phyloP scores from a whole-genome alignment of 2,888 invertebrate genomes.

The Leptarthrus brevirostris region DNA sequence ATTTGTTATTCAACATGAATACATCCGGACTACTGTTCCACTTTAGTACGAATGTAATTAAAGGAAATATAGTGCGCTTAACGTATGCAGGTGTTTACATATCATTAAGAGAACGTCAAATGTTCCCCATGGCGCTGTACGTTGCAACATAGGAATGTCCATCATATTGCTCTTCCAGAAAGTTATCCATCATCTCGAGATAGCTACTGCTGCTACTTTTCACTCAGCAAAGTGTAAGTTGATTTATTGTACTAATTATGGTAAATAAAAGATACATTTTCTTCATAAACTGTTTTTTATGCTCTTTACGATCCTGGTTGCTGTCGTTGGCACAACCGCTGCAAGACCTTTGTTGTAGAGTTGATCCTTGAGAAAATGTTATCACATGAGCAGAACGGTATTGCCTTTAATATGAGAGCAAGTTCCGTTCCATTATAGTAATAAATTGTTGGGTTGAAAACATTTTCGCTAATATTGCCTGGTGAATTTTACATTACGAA shows the following conservation, averaged over 20 bases:
- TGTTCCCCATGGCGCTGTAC: not conserved
- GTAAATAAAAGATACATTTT: constrained; percentile 1
- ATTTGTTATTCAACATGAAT: not conserved
- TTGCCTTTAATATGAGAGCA: no score
- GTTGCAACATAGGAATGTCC: constrained; percentile 2
- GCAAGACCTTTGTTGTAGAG: no score
- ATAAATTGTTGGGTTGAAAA: no score
- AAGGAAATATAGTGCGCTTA: constrained; percentile 6
- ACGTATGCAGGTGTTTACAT: constrained; percentile 18
- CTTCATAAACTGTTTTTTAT: no score
- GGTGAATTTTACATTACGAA: no score
- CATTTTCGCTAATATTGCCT: no score
- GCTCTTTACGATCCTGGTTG: no score
- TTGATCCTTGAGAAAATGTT: no score
- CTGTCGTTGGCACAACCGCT: no score
- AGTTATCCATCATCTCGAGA: not conserved
- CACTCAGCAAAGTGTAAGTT: constrained; percentile 10
- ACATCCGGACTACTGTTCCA: not conserved
- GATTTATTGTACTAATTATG: constrained; percentile 1
- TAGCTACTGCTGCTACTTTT: constrained; percentile 1
- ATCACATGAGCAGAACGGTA: no score
- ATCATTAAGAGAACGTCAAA: constrained; percentile 34
- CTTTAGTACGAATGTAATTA: constrained; percentile 13
- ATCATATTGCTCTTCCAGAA: not conserved
- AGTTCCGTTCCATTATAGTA: no score